A percentile compares a stretch with the other conserved stretches of the same genome.
Conservation (phyloP, 2,888 invertebrate species). For the Trisateles emortualis region DNA sequence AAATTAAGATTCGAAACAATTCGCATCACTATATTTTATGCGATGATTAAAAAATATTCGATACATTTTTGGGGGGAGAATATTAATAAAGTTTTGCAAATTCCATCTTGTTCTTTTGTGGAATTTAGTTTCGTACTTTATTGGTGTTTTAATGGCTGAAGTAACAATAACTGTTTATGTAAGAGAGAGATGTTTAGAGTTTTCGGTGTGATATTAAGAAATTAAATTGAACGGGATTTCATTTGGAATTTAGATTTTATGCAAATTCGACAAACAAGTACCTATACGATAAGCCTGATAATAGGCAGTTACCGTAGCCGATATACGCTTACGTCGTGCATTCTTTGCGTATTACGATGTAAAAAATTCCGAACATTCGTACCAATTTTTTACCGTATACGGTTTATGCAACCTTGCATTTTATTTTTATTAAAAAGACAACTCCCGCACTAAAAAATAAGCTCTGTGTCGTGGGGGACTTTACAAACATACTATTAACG, state of each 20-base stretch:
- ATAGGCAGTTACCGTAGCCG: too few species aligned
- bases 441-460: too few species aligned
- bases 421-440: too few species aligned
- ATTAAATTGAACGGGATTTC: not conserved
- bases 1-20: slow-evolving; percentile 49
- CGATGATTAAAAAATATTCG: slow-evolving; percentile 6
- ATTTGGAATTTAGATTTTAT: not conserved
- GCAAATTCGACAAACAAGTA: too few species aligned
- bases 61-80: slow-evolving; percentile 1
- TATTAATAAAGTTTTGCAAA: slow-evolving; percentile 8
- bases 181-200: not conserved
- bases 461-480: too few species aligned
- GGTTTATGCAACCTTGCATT: too few species aligned
- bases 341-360: too few species aligned
- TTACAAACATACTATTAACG: too few species aligned
- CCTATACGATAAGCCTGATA: too few species aligned
- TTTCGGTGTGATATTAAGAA: not conserved
- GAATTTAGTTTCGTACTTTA: slow-evolving; percentile 1
- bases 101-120: not conserved
- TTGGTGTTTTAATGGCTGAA: not conserved
- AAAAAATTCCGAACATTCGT: too few species aligned
- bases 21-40: slow-evolving; percentile 26
- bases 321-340: too few species aligned
- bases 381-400: too few species aligned
- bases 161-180: not conserved